Conservation (phyloP, 2,113 vertebrate genomes). For the Mirounga angustirostris region DNA sequence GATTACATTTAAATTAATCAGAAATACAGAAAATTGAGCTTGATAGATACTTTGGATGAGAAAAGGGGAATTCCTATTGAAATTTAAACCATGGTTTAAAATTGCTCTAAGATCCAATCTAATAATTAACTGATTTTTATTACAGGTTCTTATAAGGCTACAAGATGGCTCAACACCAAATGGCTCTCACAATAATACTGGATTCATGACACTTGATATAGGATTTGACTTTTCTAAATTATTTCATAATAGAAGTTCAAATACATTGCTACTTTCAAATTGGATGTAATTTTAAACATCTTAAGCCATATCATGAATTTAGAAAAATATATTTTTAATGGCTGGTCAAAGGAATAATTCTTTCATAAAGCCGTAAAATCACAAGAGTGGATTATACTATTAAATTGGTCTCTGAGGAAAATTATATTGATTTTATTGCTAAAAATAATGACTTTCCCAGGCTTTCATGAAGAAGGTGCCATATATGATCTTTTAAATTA, state of each 20-base stretch:
- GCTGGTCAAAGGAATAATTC: not conserved
- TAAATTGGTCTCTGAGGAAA: not conserved
- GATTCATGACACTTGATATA: not conserved
- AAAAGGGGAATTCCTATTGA: not conserved
- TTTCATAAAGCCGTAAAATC: not conserved
- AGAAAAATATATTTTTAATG: not conserved
- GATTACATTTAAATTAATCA: not conserved
- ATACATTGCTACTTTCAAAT: not conserved
- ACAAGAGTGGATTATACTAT: not conserved
- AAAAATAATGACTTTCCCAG: not conserved
- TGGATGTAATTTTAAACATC: not conserved
- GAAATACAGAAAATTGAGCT: conserved; percentile 5
- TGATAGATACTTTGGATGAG: not conserved
- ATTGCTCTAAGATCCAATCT: not conserved
- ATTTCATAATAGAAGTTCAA: conserved; percentile 8
- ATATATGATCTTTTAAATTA: not conserved
- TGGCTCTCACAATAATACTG: not conserved
- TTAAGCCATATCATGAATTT: not conserved
- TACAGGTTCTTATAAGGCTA: not conserved
- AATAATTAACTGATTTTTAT: not conserved
- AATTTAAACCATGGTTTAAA: not conserved
- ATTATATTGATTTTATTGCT: not conserved
- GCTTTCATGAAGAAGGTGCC: not conserved
- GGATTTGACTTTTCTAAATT: conserved; percentile 23
- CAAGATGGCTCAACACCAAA: not conserved